Conservation (phyloP, 2,797 vertebrate species). For the Hylomyscus alleni region DNA sequence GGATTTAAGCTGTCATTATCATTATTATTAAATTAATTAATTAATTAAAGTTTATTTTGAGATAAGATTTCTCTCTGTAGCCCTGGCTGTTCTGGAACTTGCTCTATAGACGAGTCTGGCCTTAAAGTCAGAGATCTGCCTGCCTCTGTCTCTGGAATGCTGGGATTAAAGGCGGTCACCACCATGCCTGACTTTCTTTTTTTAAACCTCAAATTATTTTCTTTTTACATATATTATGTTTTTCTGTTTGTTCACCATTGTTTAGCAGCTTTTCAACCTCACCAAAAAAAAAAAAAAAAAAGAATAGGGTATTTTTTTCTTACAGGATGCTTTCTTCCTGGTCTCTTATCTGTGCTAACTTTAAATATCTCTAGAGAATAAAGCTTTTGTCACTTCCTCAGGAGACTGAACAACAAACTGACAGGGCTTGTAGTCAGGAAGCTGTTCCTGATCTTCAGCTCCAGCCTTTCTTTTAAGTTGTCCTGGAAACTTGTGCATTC, state of each 20-base stretch:
- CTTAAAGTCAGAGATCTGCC: not conserved
- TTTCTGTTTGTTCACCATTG: not conserved
- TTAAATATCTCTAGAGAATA: constrained; percentile 74
- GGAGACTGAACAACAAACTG: constrained; percentile 64
- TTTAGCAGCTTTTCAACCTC: constrained; percentile 51
- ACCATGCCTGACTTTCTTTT: not conserved
- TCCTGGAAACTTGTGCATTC: constrained; percentile 67
- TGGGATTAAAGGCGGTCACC: not conserved
- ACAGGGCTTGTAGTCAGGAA: constrained; percentile 74
- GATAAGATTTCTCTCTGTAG: not conserved
- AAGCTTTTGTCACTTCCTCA: constrained; percentile 76
- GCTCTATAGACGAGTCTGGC: not conserved
- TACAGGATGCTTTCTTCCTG: constrained; percentile 72
- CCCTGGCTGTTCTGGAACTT: not conserved
- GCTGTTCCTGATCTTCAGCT: constrained; percentile 70
- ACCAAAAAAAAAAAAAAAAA: not conserved
- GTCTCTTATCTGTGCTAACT: constrained; percentile 67
- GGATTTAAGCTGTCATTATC: not conserved
- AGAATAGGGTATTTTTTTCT: constrained; percentile 29
- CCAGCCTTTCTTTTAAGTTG: constrained; percentile 70
- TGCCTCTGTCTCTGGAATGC: not conserved
- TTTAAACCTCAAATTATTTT: not conserved
- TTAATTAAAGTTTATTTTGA: not conserved
- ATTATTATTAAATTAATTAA: not conserved
- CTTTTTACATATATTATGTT: constrained; percentile 5